Percentiles rank a stretch among this genome's conserved stretches.
These are phyloP conservation scores for Crotalus horridus DNA, from an alignment of 2,113 vertebrate species.

Conservation along the genomic window DNA sequence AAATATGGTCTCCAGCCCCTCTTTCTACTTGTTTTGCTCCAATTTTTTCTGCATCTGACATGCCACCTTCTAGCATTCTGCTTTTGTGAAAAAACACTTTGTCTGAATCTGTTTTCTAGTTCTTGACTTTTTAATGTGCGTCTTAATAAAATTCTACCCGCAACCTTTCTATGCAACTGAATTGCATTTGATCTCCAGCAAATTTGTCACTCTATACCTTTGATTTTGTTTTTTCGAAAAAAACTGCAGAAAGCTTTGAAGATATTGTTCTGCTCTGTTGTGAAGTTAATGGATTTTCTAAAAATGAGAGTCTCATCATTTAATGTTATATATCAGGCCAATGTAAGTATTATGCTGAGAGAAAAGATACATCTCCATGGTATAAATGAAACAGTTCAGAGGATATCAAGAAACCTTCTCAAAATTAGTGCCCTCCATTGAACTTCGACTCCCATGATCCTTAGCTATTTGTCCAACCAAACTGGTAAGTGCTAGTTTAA, in stretches of 20 bases:
- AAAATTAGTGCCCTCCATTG: neutral
- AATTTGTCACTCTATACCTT: constrained; percentile 34
- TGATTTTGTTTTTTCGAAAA: constrained; percentile 4
- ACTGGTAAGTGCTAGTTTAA: neutral
- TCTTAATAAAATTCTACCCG: constrained; percentile 39
- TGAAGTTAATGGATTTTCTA: constrained; percentile 35
- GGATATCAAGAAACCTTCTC: neutral
- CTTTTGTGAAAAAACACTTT: constrained; percentile 28
- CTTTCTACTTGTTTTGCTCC: neutral
- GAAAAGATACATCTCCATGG: neutral
- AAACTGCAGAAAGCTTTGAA: constrained; percentile 41
- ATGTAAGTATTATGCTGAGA: neutral
- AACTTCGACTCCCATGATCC: neutral
- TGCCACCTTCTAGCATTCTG: neutral
- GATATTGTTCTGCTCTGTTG: constrained; percentile 43
- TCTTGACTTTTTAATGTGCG: constrained; percentile 39
- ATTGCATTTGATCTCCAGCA: constrained; percentile 48
- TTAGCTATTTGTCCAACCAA: neutral
- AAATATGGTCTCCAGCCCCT: neutral
- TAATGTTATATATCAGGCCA: neutral
- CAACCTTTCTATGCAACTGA: constrained; percentile 38
- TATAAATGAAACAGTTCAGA: neutral
- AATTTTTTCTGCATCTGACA: neutral
- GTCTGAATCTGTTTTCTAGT: neutral
- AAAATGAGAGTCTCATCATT: constrained; percentile 19